Evolutionary conservation across 2,797 vertebrate species (phyloP), one percentile per base, ranked within the genome.

Genomic region (Helicolenus hilgendorfi): DNA sequence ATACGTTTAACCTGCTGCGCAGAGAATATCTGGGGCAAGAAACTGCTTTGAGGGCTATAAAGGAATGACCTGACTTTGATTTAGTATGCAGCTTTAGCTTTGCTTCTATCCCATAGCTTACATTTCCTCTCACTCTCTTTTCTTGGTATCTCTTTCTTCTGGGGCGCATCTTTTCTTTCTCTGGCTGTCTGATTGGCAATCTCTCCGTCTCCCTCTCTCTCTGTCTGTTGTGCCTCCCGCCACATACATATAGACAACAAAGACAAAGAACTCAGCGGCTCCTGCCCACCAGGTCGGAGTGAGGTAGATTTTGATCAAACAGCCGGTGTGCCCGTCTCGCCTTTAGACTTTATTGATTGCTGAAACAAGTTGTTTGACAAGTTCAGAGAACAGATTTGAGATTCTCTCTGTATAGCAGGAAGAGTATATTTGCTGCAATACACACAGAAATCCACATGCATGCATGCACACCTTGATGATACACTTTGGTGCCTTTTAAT

Each of bases 1-100:
- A 93, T 95, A 92, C 71, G 87, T 86, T 92, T 87, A 94, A 92
- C 86, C 91, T 84, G 64, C 85, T 78, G 55, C 18, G 3, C 67
- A 36, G 72, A 78, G 83, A 91, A 81, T 84, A 92, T 94, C 86
- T 92, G 73, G 90, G 83, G 77, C 87, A 81, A 74, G 65, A 80
- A 85, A 86, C 55, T 71, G 81, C 90, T 93, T 78, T 80, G 31
- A 91, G 82, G 80, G 69, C 77, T 79, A 64, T 65, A 69, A 69
- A 87, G 27, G 63, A 90, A 64, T 83, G 86, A 87, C 86, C 78
- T 83, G 84, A 77, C 86, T 92, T 94, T 91, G 77, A 92, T 91
- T 94, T 79, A 75, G 65, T 88, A 90, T 86, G 70, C 73, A 85
- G 88, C 69, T 81, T 82, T 77, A 68, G 69, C 74, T 86, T 31